Evolutionary conservation across 2,888 invertebrate species (phyloP), one percentile per base, ranked within the genome.

Genomic region (Macropis europaea): DNA sequence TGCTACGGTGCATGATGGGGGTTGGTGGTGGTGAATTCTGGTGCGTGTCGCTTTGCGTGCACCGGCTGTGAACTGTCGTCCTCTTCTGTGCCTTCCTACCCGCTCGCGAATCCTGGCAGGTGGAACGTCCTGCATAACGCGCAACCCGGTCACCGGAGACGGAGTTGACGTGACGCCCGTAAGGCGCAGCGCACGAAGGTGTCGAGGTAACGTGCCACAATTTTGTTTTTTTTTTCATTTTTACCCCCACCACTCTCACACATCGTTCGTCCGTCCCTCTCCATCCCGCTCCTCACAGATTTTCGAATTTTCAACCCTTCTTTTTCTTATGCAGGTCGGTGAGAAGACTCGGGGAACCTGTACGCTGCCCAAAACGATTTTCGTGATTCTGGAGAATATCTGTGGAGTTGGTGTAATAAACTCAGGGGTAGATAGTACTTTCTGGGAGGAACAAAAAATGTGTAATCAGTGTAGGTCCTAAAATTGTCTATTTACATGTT

Each of bases 61-160:
- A 73, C 74, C 66, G 77, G 77, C 77, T 77, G 68, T 64, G 70
- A 77, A 70, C 70, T 68, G 66, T 66, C 75, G 60, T 68, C 68
- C 73, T 73, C 53, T n/a, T n/a, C 53, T 53, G 57, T 53, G 66
- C 66, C 72, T 62, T 75, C 64, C 70, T 56, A 64, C 74, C 60
- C 71, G 68, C 69, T 70, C 80, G 71, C 64, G 74, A 60, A 43
- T 61, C 82, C 79, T 81, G 83, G 86, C 87, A 89, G 89, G 89
- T 86, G 87, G 88, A 84, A 81, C 82, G 72, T 87, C 89, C 81
- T 87, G 88, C 84, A 85, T 92, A 91, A 91, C 91, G 90, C 92
- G 93, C 91, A 93, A 93, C 87, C 93, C 93, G 83, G 93, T 93
- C 90, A 93, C 93, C 84, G 93, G 93, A 87, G 92, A 92, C 87